These are phyloP conservation scores for Machimus rusticus DNA, from an alignment of 2,888 invertebrate genomes.

Conservation along the genomic window DNA sequence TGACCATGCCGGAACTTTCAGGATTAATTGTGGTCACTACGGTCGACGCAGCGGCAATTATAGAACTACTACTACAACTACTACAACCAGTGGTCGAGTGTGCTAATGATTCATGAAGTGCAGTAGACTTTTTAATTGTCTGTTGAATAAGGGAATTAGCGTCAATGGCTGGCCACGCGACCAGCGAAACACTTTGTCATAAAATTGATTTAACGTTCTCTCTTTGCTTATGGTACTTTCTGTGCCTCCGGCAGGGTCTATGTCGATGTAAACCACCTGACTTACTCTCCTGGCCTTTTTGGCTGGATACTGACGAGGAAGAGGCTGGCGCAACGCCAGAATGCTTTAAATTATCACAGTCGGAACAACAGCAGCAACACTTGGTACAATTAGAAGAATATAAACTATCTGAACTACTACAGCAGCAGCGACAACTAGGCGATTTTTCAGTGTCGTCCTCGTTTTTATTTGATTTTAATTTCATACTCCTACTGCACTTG, in stretches of 20 bases:
- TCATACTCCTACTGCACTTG: conserved; percentile 1
- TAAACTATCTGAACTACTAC: conserved; percentile 56
- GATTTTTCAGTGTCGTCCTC: not conserved
- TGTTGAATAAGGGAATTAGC: conserved; percentile 61
- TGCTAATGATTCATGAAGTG: conserved; percentile 55
- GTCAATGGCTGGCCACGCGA: conserved; percentile 64
- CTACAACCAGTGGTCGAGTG: conserved; percentile 8
- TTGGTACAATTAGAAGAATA: conserved; percentile 59
- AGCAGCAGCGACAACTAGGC: conserved; percentile 49
- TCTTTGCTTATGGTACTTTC: conserved; percentile 49
- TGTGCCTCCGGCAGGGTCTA: conserved; percentile 12
- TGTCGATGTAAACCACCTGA: not conserved
- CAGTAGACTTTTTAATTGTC: conserved; percentile 59
- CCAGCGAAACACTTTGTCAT: conserved; percentile 65
- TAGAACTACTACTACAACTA: conserved; percentile 32
- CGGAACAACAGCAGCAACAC: conserved; percentile 53
- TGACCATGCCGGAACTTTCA: conserved; percentile 29
- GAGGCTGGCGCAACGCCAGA: conserved; percentile 45
- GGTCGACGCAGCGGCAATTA: conserved; percentile 31
- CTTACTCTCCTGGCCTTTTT: not conserved
- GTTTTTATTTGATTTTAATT: not conserved
- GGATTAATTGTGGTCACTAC: conserved; percentile 45
- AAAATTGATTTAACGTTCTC: conserved; percentile 57
- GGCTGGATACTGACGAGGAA: conserved; percentile 11
- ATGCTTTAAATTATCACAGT: conserved; percentile 39